Evolutionary conservation across 2,797 vertebrate genomes (phyloP).

Genomic region (Sparus aurata): DNA sequence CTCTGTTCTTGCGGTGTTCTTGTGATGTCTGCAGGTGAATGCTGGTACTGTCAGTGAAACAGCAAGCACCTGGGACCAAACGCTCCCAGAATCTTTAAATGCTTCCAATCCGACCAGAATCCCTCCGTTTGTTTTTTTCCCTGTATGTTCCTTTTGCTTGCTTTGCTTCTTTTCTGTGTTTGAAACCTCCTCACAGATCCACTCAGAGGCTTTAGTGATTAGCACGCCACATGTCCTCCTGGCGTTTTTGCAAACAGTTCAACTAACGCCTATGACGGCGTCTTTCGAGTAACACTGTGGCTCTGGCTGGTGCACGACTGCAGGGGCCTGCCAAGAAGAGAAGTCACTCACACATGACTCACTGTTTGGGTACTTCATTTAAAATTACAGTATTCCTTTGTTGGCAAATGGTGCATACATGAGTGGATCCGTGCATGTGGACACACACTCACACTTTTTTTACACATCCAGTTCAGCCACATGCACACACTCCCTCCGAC

Average conservation of each 20-base stretch:
- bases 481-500: constrained; percentile 30
- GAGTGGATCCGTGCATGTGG: constrained; percentile 9
- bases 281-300: neutral
- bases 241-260: constrained; percentile 15
- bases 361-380: constrained; percentile 50
- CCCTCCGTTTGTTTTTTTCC: neutral
- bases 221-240: constrained; percentile 18
- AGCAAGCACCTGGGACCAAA: constrained; percentile 14
- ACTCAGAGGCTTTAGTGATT: constrained; percentile 7
- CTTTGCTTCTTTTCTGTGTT: neutral
- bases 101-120: neutral
- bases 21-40: constrained; percentile 18
- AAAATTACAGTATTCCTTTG: constrained; percentile 42
- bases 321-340: constrained; percentile 35
- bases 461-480: constrained; percentile 23
- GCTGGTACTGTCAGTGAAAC: neutral
- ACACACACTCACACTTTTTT: constrained; percentile 25
- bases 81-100: constrained; percentile 9
- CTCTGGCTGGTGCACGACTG: constrained; percentile 10
- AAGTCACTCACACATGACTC: constrained; percentile 45
- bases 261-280: constrained; percentile 23
- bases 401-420: constrained; percentile 18
- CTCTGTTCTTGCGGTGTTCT: neutral
- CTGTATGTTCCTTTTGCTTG: neutral
- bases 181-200: neutral